phyloP scores from a whole-genome alignment of 2,113 vertebrate genomes.

The Amphiprion percula region DNA sequence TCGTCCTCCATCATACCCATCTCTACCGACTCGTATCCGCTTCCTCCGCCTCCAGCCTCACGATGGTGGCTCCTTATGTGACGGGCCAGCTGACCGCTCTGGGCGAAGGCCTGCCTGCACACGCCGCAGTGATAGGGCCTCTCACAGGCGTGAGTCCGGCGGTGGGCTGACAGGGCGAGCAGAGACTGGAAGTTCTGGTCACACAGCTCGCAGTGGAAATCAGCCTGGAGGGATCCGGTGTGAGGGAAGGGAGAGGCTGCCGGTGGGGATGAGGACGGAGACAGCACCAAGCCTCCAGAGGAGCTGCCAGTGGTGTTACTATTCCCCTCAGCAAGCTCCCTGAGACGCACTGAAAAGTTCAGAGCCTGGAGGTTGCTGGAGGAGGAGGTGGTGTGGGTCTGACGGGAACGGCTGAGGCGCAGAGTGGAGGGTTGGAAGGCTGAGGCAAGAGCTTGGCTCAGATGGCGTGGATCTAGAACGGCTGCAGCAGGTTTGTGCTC shows the following conservation, averaged over 20 bases:
- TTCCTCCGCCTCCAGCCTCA: conserved; percentile 67
- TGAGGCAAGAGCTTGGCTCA: conserved; percentile 92
- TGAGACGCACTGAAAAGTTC: conserved; percentile 87
- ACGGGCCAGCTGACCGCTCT: conserved; percentile 85
- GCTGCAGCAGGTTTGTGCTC: conserved; percentile 85
- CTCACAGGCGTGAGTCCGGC: conserved; percentile 83
- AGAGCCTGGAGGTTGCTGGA: conserved; percentile 87
- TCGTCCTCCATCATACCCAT: conserved; percentile 86
- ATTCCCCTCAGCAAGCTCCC: conserved; percentile 80
- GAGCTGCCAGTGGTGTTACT: conserved; percentile 38
- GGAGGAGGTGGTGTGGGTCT: conserved; percentile 44
- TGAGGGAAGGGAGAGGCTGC: conserved; percentile 80
- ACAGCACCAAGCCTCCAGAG: conserved; percentile 57
- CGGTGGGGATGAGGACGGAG: conserved; percentile 78
- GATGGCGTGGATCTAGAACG: conserved; percentile 92
- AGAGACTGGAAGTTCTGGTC: conserved; percentile 82
- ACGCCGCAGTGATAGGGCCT: conserved; percentile 85
- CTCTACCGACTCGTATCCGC: conserved; percentile 82
- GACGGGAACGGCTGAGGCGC: conserved; percentile 62
- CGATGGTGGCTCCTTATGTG: conserved; percentile 84
- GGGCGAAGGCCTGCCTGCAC: conserved; percentile 84
- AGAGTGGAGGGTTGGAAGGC: conserved; percentile 79
- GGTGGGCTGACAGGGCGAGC: conserved; percentile 82
- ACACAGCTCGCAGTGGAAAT: conserved; percentile 83
- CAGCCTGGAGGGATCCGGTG: conserved; percentile 23